A percentile compares a stretch with the other conserved stretches of the same genome.
phyloP scores from a whole-genome alignment of 2,113 vertebrate species.

The Romanogobio albipinnatus region DNA sequence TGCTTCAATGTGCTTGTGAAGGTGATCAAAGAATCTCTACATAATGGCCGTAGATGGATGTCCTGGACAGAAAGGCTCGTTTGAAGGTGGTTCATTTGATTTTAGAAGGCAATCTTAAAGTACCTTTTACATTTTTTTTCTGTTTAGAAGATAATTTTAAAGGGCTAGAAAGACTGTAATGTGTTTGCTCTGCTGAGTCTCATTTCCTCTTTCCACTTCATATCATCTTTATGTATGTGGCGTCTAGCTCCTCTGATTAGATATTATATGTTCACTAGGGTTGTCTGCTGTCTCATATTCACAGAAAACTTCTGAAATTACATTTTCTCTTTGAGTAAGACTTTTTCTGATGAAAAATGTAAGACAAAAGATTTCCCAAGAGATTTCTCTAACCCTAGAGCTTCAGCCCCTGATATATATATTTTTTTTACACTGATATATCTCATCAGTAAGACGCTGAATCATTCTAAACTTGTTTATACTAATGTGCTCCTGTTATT shows the following conservation, averaged over 20 bases:
- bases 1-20: not conserved
- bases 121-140: not conserved
- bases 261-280: not conserved
- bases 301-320: not conserved
- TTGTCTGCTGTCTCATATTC: slow-evolving; percentile 4
- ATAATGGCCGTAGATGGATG: not conserved
- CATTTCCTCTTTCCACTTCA: slow-evolving; percentile 37
- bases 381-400: slow-evolving; percentile 3
- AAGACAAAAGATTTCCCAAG: slow-evolving; percentile 13
- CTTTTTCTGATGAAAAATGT: slow-evolving; percentile 14
- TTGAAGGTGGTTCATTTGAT: not conserved
- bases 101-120: not conserved
- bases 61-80: not conserved
- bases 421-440: not conserved
- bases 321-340: slow-evolving; percentile 25
- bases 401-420: not conserved
- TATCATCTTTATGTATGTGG: slow-evolving; percentile 34
- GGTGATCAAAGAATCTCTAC: not conserved
- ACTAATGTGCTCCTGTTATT: slow-evolving; percentile 17
- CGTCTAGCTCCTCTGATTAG: slow-evolving; percentile 1
- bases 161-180: slow-evolving; percentile 8
- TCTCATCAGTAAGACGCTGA: not conserved
- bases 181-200: slow-evolving; percentile 5
- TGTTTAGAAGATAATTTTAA: not conserved
- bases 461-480: slow-evolving; percentile 10